Percentiles rank a stretch among this genome's conserved stretches.
phyloP scores from a whole-genome alignment of 2,888 invertebrate species.

The Euspilapteryx auroguttella region DNA sequence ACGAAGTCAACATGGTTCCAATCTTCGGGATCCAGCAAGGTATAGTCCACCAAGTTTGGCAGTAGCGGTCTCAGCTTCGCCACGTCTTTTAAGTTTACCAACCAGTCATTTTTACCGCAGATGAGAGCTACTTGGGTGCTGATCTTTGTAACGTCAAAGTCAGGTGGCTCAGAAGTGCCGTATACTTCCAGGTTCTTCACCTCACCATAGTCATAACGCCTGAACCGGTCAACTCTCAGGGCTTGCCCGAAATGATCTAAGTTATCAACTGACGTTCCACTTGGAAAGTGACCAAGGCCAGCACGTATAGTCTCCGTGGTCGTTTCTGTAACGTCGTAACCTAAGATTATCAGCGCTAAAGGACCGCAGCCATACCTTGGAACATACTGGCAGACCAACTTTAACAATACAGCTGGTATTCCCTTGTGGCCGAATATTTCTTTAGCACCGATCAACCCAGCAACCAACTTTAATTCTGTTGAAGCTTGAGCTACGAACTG shows the following conservation, averaged over 20 bases:
- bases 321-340: slow-evolving; percentile 59
- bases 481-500: slow-evolving; percentile 14
- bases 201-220: slow-evolving; percentile 33
- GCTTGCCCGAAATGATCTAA: slow-evolving; percentile 57
- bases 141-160: slow-evolving; percentile 28
- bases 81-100: slow-evolving; percentile 63
- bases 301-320: slow-evolving; percentile 52
- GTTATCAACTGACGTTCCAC: slow-evolving; percentile 49
- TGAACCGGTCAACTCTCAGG: slow-evolving; percentile 25
- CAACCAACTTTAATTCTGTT: slow-evolving; percentile 14
- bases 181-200: slow-evolving; percentile 28
- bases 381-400: too few relatives aligned
- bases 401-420: too few relatives aligned
- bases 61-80: slow-evolving; percentile 49
- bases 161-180: slow-evolving; percentile 23
- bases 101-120: slow-evolving; percentile 58
- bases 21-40: slow-evolving; percentile 52
- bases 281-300: slow-evolving; percentile 51
- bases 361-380: slow-evolving; percentile 30
- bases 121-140: slow-evolving; percentile 35
- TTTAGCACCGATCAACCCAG: slow-evolving; percentile 51
- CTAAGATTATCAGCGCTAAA: slow-evolving; percentile 48
- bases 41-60: slow-evolving; percentile 60
- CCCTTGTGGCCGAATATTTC: too few relatives aligned
- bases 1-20: slow-evolving; percentile 47